Evolutionary conservation across 2,113 vertebrate species (phyloP).

Genomic region (Neotragus moschatus): DNA sequence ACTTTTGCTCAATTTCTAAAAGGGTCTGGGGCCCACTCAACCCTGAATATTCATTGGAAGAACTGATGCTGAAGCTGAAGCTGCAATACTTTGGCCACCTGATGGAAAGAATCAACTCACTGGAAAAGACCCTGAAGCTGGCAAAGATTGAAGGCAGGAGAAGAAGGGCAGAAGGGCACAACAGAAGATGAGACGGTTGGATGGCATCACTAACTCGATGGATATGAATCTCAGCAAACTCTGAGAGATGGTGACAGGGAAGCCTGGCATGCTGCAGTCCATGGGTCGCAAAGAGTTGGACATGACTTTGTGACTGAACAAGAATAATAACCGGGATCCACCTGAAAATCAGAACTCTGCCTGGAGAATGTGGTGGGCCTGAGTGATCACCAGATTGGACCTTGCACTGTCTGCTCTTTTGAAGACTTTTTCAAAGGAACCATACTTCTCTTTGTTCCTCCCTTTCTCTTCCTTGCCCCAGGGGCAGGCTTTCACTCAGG

Average conservation of each 20-base stretch:
- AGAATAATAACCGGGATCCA: not conserved
- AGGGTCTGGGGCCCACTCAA: not conserved
- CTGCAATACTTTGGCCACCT: not conserved
- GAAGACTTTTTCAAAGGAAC: not conserved
- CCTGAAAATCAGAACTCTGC: not conserved
- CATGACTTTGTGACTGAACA: not conserved
- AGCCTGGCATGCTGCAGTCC: not conserved
- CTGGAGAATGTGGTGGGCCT: not conserved
- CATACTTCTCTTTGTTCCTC: not conserved
- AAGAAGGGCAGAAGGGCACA: not conserved
- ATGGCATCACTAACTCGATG: not conserved
- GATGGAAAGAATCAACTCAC: not conserved
- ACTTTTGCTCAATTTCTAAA: not conserved
- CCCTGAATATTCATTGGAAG: not conserved
- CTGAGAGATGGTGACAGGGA: not conserved
- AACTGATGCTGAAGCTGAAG: not conserved
- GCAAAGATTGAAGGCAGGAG: not conserved
- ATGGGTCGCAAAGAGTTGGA: not conserved
- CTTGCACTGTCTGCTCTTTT: not conserved
- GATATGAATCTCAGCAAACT: not conserved
- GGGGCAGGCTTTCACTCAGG: not conserved
- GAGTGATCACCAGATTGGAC: not conserved
- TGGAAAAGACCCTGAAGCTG: not conserved
- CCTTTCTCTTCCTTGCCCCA: not conserved
- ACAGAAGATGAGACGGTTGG: not conserved